Evolutionary conservation across 2,113 vertebrate genomes (phyloP).

Genomic region (Coryphaenoides rupestris): DNA sequence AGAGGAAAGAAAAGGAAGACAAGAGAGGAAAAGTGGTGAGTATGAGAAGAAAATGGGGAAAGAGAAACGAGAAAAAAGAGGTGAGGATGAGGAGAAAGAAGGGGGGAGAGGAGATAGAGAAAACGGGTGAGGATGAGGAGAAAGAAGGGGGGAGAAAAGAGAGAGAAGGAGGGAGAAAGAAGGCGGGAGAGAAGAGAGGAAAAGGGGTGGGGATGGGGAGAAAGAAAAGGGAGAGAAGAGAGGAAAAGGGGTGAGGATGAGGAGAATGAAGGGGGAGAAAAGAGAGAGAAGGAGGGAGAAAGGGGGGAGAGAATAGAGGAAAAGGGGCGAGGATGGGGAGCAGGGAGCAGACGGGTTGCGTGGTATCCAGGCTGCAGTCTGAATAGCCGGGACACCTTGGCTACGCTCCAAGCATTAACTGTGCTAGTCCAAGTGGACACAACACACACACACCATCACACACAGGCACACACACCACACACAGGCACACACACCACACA

Average conservation of each 20-base stretch:
- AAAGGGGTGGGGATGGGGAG: no score
- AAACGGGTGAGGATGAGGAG: no score
- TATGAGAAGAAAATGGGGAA: no score
- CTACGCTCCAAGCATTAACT: not conserved
- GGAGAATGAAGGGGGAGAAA: slow-evolving; percentile 10
- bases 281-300: slow-evolving; percentile 6
- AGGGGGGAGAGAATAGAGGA: slow-evolving; percentile 13
- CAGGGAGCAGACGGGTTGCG: slow-evolving; percentile 1
- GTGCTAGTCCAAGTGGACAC: not conserved
- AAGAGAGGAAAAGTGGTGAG: no score
- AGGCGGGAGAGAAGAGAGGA: no score
- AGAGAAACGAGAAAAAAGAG: no score
- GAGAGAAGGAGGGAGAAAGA: no score
- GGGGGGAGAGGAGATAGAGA: no score
- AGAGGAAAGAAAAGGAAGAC: no score
- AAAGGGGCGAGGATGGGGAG: not conserved
- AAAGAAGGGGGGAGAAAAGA: no score
- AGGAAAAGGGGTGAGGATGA: slow-evolving; percentile 7
- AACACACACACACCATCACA: slow-evolving; percentile 7
- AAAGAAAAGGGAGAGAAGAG: not conserved
- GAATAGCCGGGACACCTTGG: slow-evolving; percentile 6
- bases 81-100: no score
- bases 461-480: slow-evolving; percentile 5
- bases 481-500: slow-evolving; percentile 12
- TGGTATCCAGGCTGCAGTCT: slow-evolving; percentile 4